These are phyloP conservation scores for Tympanoctomys barrerae DNA, from an alignment of 2,797 vertebrate genomes.

Conservation along the genomic window DNA sequence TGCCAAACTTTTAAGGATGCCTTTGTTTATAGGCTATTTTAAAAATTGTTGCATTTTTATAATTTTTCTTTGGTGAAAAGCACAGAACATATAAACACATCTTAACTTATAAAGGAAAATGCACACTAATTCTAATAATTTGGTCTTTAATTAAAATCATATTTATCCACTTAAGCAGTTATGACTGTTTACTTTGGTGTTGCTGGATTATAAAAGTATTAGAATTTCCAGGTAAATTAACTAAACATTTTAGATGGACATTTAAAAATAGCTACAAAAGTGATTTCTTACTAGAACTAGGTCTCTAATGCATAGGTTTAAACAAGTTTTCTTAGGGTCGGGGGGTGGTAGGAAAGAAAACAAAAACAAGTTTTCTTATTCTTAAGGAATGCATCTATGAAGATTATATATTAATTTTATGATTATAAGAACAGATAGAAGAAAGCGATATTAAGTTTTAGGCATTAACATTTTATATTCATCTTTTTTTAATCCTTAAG, in stretches of 20 bases:
- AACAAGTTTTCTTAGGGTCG: conserved; percentile 30
- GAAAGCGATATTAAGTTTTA: conserved; percentile 50
- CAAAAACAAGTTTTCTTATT: conserved; percentile 35
- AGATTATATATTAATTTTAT: conserved; percentile 44
- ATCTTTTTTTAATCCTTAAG: conserved; percentile 55
- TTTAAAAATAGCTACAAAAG: conserved; percentile 65
- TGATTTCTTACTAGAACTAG: conserved; percentile 61
- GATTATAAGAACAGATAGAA: conserved; percentile 32
- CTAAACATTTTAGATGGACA: conserved; percentile 61
- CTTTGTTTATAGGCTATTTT: conserved; percentile 48
- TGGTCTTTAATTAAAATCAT: conserved; percentile 75
- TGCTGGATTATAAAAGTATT: conserved; percentile 71
- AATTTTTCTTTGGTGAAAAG: conserved; percentile 65
- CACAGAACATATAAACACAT: conserved; percentile 44
- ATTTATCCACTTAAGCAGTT: conserved; percentile 76
- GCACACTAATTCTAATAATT: conserved; percentile 61
- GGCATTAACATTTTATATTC: conserved; percentile 5
- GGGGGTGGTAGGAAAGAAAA: too few species aligned
- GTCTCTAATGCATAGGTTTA: conserved; percentile 14
- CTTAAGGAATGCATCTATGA: conserved; percentile 32
- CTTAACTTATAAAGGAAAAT: conserved; percentile 67
- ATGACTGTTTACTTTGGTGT: conserved; percentile 71
- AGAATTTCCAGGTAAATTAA: conserved; percentile 69
- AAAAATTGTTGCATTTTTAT: conserved; percentile 60
- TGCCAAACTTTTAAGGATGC: conserved; percentile 45